Evolutionary conservation across 2,113 vertebrate species (phyloP), one percentile per base, ranked within the genome.

Genomic region (Rhodinocichla rosea): DNA sequence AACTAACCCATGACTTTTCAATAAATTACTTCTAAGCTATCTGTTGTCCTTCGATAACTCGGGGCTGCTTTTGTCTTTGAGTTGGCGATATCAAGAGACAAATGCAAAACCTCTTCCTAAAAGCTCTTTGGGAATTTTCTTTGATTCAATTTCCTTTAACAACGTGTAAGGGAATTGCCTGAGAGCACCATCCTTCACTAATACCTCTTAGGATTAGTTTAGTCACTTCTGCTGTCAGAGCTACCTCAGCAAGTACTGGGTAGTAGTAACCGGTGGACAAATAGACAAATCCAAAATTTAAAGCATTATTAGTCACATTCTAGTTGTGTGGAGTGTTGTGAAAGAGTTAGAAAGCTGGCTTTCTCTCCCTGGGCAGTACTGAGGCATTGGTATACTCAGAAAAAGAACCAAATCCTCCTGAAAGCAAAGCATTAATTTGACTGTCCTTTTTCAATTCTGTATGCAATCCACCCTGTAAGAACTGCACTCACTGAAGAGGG

Each of bases 71-170:
- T 94, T 91, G 27, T 91, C 56, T 89, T 87, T 76, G 77, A 56
- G 15, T 60, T 59, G 33, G 11, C 40, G 21, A 70, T 50, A 90
- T 44, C 56, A 90, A 70, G 39, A 79, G 69, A 62, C 30, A 76
- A 87, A 92, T 69, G 81, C 26, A 85, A 91, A 94, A 64, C 14
- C 12, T 57, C 7, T 69, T 89, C 87, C 57, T 92, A 85, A 92
- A 75, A 87, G 56, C 49, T 78, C 62, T 65, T 89, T 40, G 16
- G 65, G 81, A 80, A 78, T 83, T 91, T 84, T 22, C 47, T 91
- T 85, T 95, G 91, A 87, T 89, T 89, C 59, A 69, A 37, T 92
- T 91, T 93, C 49, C 57, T 95, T 55, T 70, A 85, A 86, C 71
- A 83, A 9, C 27, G 6, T 90, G 57, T 85, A 85, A 86, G 42